phyloP scores from a whole-genome alignment of 1,140 invertebrate genomes.

The Glomeris maerens region DNA sequence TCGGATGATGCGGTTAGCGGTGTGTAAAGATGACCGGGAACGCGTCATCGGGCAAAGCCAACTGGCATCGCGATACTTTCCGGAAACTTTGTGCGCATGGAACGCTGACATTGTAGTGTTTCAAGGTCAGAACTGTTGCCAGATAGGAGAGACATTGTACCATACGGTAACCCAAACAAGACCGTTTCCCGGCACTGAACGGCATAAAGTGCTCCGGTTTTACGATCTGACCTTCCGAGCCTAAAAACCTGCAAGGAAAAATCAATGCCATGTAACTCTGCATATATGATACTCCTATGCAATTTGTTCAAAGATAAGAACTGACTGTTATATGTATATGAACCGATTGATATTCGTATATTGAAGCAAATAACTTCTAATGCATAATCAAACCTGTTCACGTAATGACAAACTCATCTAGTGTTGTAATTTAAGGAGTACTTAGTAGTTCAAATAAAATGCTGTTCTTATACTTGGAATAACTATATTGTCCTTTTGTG shows the following conservation, averaged over 20 bases:
- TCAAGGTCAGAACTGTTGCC: slow-evolving; percentile 53
- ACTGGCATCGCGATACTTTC: too few relatives aligned
- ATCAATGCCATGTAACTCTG: too few relatives aligned
- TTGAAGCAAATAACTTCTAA: too few relatives aligned
- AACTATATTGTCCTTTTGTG: slow-evolving; percentile 1
- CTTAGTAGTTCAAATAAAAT: not conserved
- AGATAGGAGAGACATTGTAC: slow-evolving; percentile 59
- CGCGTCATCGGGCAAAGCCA: too few relatives aligned
- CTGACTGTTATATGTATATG: not conserved
- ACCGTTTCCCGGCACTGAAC: slow-evolving; percentile 67
- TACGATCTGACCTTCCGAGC: slow-evolving; percentile 31
- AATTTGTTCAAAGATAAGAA: too few relatives aligned
- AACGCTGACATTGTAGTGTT: slow-evolving; percentile 52
- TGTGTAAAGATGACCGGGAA: too few relatives aligned
- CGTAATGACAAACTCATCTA: too few relatives aligned
- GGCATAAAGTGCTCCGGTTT: slow-evolving; percentile 56
- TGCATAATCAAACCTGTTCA: too few relatives aligned
- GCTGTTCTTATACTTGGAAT: not conserved
- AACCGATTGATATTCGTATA: not conserved
- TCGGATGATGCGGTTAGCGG: too few relatives aligned
- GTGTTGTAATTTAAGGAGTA: not conserved
- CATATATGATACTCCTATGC: too few relatives aligned
- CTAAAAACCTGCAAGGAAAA: slow-evolving; percentile 21
- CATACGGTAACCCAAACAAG: slow-evolving; percentile 75
- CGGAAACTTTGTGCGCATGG: too few relatives aligned